These are phyloP conservation scores for Drosophila multiciliata DNA, from an alignment of 2,888 invertebrate genomes.

Conservation along the genomic window DNA sequence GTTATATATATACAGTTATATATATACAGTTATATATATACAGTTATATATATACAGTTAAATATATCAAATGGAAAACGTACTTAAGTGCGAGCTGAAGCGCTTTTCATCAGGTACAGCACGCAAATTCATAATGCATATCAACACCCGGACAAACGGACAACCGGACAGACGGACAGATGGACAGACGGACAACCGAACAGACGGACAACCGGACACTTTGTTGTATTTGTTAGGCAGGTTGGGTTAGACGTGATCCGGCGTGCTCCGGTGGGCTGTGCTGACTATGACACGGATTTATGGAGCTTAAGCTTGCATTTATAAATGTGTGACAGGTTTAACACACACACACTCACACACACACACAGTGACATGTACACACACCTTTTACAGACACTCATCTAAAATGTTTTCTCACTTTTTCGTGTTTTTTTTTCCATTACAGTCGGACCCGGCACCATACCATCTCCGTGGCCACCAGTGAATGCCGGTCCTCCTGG, in stretches of 20 bases:
- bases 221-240: conserved; percentile 36
- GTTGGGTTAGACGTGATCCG: conserved; percentile 10
- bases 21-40: too few relatives aligned
- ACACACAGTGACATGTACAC: not conserved
- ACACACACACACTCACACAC: not conserved
- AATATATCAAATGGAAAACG: conserved; percentile 71
- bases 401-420: conserved; percentile 32
- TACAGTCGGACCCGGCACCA: conserved; percentile 94
- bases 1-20: conserved; percentile 60
- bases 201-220: not conserved
- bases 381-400: conserved; percentile 1
- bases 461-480: conserved; percentile 98
- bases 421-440: conserved; percentile 17
- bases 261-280: not conserved
- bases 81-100: conserved; percentile 69
- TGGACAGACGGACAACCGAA: not conserved
- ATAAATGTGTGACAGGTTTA: conserved; percentile 16
- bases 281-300: conserved; percentile 48
- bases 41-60: conserved; percentile 60
- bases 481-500: conserved; percentile 90
- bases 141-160: conserved; percentile 39
- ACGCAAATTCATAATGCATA: conserved; percentile 68
- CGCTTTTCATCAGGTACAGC: conserved; percentile 61
- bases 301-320: conserved; percentile 27
- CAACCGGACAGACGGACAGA: not conserved